Evolutionary conservation across 2,888 invertebrate species (phyloP), one percentile per base, ranked within the genome.

Genomic region (Nasonia oneida): DNA sequence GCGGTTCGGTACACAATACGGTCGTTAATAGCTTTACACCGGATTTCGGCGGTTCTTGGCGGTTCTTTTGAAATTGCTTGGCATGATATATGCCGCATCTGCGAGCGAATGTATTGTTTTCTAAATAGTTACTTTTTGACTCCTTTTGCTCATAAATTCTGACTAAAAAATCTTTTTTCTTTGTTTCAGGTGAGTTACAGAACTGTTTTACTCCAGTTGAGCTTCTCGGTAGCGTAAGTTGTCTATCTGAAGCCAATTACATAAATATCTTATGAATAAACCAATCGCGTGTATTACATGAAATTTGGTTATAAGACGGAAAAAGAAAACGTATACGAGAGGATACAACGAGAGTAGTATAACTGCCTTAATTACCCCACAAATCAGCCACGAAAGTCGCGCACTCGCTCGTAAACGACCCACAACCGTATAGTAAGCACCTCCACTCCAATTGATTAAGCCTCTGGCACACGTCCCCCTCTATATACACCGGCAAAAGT

Each of bases 101-200:
- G 47, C n/a, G 33, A 75, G 53, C 6, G 6, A 64, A 76, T 37
- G 10, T 12, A 18, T 42, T 23, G 50, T 81, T 61, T 61, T 29
- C 12, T 73, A 6, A 81, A 74, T 23, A 53, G 15, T 15, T 29
- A 29, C 29, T 29, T 29, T 29, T 29, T 29, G 29, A 29, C 29
- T 29, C 1, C 1, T 29, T 67, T 14, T 23, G 33, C 29, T 23
- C 14, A 5, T n/a, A 37, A 79, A 50, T 10, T 61, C 18, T 61
- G 61, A 81, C 47, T 29, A 73, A 67, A 42, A 70, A 73, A 67
- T 47, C 50, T 67, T 81, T 81, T 81, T 74, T 61, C 61, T 57
- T 57, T 78, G 29, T 83, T 83, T 2, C 83, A 78, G 83, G 83
- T 83, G 47, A 83, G 83, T 78, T 83, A 39, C 33, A 57, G 18